Base-by-base conservation (phyloP, 2,888 invertebrate species). In the Acrobasis repandana region DNA sequence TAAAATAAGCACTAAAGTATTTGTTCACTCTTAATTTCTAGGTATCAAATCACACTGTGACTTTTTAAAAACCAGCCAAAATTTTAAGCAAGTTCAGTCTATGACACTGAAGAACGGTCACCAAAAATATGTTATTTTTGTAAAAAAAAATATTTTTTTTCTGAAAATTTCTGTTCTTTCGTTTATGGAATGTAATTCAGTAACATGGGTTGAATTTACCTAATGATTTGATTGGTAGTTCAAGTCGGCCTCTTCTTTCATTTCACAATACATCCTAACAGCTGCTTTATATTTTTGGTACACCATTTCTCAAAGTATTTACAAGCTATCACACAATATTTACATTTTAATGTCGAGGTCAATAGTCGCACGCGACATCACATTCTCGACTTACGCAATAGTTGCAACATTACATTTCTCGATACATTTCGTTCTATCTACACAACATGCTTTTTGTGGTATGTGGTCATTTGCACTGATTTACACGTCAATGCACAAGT, bases 301-400 rank as follows among this genome's bases (percentile, higher is more conserved):
- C 43, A 38, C 3, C 0, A 38, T 11, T 38, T 14, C 11, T 38
- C 38, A 43, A 43, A 6, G n/a, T 43, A 43, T 43, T 5, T 14
- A 43, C 43, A 43, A 28, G 28, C 8, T 6, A 43, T 43, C 3
- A 14, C 43, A 14, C 43, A 43, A 43, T 43, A 43, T 43, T 43
- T 43, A 43, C 43, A 43, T 43, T 14, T 48, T 50, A 50, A 33
- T 14, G 14, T 28, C 11, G 50, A 28, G 50, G 50, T 28, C 50
- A 49, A 20, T 14, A 52, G 52, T 52, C 34, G 52, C 52, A 52
- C 36, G 52, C 52, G 52, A 52, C 52, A 9, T 52, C 9, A 52
- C 43, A 52, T 52, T 52, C 52, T 34, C n/a, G 16, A 16, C 16
- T 52, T 36, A 34, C 34, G 51, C 15, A 52, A 52, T 33, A 52